Base-by-base conservation (phyloP, 2,888 invertebrate genomes). In the Acanthosepion pharaonis region DNA sequence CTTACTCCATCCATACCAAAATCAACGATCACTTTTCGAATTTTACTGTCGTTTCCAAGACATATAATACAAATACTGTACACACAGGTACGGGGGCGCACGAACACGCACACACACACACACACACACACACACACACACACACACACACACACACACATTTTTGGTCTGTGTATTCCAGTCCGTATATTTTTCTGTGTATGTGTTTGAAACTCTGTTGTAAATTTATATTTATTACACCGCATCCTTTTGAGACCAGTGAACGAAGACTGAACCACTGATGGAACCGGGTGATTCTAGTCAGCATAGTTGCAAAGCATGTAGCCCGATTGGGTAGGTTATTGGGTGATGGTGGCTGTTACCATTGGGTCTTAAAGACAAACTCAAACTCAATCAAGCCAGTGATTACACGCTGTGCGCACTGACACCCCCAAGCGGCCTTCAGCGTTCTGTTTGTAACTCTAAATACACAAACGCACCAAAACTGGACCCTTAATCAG, bases 371-470 rank as follows among this genome's bases (percentile, higher is more conserved):
- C n/a, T 11, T 78, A 33, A 78, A 78, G n/a, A 78, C 78, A 78
- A 78, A n/a, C n/a, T 15, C 78, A n/a, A 78, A 78, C 78, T 33
- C 78, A 78, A 78, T 78, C 78, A 78, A 33, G 18, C 11, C 78
- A n/a, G 78, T 78, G 78, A 78, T 78, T 78, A 78, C 78, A 78
- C 78, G 78, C 78, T 78, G n/a, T 78, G 78, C n/a, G 78, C n/a
- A 11, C n/a, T 78, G n/a, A 15, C n/a, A 78, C n/a, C 78, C 78
- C 78, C 78, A 78, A 78, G 78, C 78, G 78, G n/a, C 78, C 8
- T 33, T 78, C 78, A 23, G 78, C 78, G n/a, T 15, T 33, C 78
- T 11, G 78, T 78, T 78, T 78, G 78, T 78, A 78, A 78, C n/a
- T n/a, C 78, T 78, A 78, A 78, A 78, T 78, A 78, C 78, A 78